Base-by-base conservation (phyloP, 2,888 invertebrate genomes). In the Tineola bisselliella region DNA sequence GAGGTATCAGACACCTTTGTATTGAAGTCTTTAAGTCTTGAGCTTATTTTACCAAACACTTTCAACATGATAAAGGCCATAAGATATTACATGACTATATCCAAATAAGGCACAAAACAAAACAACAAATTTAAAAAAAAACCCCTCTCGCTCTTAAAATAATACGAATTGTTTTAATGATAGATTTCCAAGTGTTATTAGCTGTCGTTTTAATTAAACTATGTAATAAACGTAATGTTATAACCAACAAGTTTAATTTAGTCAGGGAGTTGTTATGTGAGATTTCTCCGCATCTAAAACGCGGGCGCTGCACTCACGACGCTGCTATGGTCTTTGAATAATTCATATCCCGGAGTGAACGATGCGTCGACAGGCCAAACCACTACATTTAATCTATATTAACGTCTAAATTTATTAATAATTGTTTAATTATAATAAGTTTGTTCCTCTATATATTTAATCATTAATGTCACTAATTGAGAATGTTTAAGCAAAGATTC, bases 281-380 rank as follows among this genome's bases (percentile, higher is more conserved):
- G 56, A 25, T 19, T 30, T 56, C 56, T 58, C 17, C 33, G 33
- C 33, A 31, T 13, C 31, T 33, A 17, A 58, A 58, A 33, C 33
- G 15, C 58, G 58, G 58, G 58, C 58, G 33, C 58, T 58, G 58
- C 58, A 58, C 58, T 33, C 56, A 56, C 58, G 58, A 25, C 10
- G 18, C 17, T 10, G 33, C 17, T 33, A 3, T 11, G 33, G 6
- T 58, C 31, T 33, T 30, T 58, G 58, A 58, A 58, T 58, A 15
- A 58, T 58, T 58, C 58, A 58, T 56, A 15, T 13, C 8, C 15
- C 6, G 54, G 12, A 25, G 4, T 18, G 33, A 58, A 58, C 33
- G 58, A 58, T 58, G 58, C 58, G 31, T 33, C 58, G 58, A 58
- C 58, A 58, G 58, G 58, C 31, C 33, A 33, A 58, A 33, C 58